Percentiles rank a stretch among this genome's conserved stretches.
Conservation (phyloP, 1,140 invertebrate genomes). For the Tetraneura akinire region DNA sequence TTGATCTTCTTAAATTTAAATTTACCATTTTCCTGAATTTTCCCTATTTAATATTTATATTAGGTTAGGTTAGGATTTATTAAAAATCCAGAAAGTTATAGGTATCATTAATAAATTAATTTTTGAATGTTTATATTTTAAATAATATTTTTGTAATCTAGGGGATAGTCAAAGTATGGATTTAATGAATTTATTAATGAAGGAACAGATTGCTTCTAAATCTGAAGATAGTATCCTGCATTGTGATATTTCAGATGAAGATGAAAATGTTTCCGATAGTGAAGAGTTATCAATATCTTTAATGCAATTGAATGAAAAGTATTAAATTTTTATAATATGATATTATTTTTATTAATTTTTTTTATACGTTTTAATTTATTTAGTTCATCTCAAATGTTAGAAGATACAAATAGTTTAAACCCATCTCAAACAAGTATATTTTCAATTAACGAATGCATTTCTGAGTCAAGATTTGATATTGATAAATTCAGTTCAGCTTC, state of each 20-base stretch:
- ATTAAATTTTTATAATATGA: background rate
- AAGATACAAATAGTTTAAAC: background rate
- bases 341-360: no score
- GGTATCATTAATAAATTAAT: no score
- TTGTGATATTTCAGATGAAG: slow-evolving; percentile 10
- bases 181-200: slow-evolving; percentile 46
- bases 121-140: background rate
- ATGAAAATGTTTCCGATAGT: slow-evolving; percentile 19
- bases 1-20: no score
- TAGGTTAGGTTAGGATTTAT: no score
- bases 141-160: slow-evolving; percentile 1
- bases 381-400: slow-evolving; percentile 5
- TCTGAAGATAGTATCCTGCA: slow-evolving; percentile 10
- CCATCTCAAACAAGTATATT: background rate
- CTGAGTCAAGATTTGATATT: background rate
- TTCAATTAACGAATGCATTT: background rate
- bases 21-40: no score
- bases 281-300: slow-evolving; percentile 27
- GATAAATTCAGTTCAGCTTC: background rate
- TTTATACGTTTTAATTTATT: background rate
- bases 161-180: slow-evolving; percentile 45
- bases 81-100: no score
- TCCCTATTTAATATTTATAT: no score
- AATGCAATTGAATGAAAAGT: slow-evolving; percentile 35
- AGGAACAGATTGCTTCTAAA: slow-evolving; percentile 1